A percentile compares a stretch with the other conserved stretches of the same genome.
Evolutionary conservation across 2,113 vertebrate species (phyloP).

Genomic region (Oryctolagus cuniculus): mOryCun1.1 NC_091438.1:93402001-93402500

Average conservation of each 20-base stretch:
- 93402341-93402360: background rate
- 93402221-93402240: background rate
- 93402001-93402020: background rate
- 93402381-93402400: background rate
- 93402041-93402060: background rate
- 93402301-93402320: background rate
- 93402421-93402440: background rate
- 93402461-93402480: constrained; percentile 3
- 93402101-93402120: background rate
- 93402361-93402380: background rate
- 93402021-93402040: background rate
- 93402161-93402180: background rate
- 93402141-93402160: background rate
- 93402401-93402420: background rate
- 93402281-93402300: background rate
- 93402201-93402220: background rate
- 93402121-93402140: background rate
- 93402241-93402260: background rate
- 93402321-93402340: background rate
- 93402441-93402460: background rate
- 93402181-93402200: background rate
- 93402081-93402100: background rate
- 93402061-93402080: background rate
- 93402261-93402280: background rate
- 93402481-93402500: constrained; percentile 9